Evolutionary conservation across 1,140 invertebrate species (phyloP), one percentile per base, ranked within the genome.

Genomic region (Campoletis sonorensis): DNA sequence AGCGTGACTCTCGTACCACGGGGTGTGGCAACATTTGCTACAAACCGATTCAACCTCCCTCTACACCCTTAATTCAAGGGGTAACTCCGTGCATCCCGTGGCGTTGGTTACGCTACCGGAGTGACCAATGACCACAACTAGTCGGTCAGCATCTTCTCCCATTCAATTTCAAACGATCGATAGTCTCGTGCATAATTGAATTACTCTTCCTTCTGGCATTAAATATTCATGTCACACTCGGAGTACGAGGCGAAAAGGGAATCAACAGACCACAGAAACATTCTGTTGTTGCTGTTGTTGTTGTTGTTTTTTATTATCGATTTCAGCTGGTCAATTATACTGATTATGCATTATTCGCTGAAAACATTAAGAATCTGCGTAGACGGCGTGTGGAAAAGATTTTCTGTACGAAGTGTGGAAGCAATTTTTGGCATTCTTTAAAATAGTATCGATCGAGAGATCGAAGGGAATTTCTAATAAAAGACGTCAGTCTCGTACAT

Each of bases 121-220:
- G 73, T 77, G 73, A 37, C 51, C 54, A 54, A 23, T 64, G 33
- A 78, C 76, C 76, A 78, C 76, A 18, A 16, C 49, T 83, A 85
- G 84, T 83, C 78, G 79, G 78, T 83, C 75, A 79, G 64, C 26
- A 72, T 81, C 84, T 87, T 84, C 82, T 77, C 79, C 82, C 79
- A 85, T 83, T 49, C 67, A 71, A 76, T 72, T 18, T 21, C 11
- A 77, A 7, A 13, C 26, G 18, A 61, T 61, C 8, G 27, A 61
- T 33, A 23, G 33, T 79, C 67, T 79, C 30, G 81, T 67, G 76
- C 79, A 82, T 82, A 86, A 85, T 86, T 84, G 71, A 85, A 85
- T 86, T 81, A 76, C 45, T 83, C 70, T 72, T 15, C 30, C 21
- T 45, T 40, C 15, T 13, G 21, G 2, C 61, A 7, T 64, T 16